Evolutionary conservation across 2,797 vertebrate species (phyloP).

Genomic region (Manis javanica): DNA sequence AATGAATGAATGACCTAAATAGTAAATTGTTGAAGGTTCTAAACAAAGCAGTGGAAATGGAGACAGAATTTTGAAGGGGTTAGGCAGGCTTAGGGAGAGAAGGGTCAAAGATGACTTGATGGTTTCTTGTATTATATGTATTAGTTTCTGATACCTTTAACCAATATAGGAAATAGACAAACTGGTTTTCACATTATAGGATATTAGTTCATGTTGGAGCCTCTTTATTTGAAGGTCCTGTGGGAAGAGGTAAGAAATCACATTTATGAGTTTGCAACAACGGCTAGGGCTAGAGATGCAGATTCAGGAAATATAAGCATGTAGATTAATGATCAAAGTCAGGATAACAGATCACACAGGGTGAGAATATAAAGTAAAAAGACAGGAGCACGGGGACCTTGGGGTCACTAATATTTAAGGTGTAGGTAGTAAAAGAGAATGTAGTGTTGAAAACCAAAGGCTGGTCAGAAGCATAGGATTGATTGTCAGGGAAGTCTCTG

Average conservation of each 20-base stretch:
- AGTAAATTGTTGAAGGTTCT: background rate
- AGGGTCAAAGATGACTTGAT: background rate
- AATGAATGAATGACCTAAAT: background rate
- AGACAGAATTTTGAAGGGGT: background rate
- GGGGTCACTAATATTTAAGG: background rate
- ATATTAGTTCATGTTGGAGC: background rate
- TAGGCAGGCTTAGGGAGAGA: background rate
- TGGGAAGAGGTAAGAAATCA: slow-evolving; percentile 4
- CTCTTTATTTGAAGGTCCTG: background rate
- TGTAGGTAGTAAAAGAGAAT: background rate
- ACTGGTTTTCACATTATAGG: background rate
- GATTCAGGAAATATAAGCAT: background rate
- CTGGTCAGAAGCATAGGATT: background rate
- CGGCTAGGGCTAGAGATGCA: background rate
- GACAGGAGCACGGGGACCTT: background rate
- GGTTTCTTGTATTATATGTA: background rate
- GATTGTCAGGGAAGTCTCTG: background rate
- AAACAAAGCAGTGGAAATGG: background rate
- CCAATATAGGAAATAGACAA: background rate
- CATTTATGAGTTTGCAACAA: background rate
- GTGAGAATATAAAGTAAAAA: background rate
- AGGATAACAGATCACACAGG: background rate
- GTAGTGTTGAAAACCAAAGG: background rate
- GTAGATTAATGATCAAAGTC: background rate
- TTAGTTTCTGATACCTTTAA: background rate